Evolutionary conservation across 2,797 vertebrate genomes (phyloP).

Genomic region (Paedocypris micromegethes): DNA sequence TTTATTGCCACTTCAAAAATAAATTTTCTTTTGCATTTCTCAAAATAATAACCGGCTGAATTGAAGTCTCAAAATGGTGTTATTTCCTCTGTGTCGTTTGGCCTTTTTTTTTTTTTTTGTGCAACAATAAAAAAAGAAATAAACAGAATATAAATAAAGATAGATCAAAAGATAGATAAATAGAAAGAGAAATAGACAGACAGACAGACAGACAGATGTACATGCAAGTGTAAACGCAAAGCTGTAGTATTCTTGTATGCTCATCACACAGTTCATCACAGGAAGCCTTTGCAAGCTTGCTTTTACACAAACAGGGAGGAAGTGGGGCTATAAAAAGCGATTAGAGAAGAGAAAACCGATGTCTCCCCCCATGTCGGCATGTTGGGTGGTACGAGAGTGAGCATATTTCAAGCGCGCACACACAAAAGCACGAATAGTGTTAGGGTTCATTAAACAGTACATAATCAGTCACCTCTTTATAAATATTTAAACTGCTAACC

Average conservation of each 20-base stretch:
- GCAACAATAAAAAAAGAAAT: no score
- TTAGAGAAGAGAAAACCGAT: constrained; percentile 32
- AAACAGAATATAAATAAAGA: no score
- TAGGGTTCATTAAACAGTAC: constrained; percentile 26
- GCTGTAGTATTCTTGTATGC: no score
- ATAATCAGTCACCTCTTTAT: constrained; percentile 19
- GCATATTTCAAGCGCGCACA: constrained; percentile 1
- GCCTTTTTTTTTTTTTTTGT: no score
- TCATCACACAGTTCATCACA: constrained; percentile 23
- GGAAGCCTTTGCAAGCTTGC: constrained; percentile 31
- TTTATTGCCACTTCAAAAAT: no score
- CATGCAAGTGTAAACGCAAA: no score
- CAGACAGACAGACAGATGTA: no score
- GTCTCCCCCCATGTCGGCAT: neutral
- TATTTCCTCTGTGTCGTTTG: no score
- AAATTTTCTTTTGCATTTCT: no score
- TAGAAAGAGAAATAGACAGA: neutral
- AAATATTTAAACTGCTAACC: constrained; percentile 26
- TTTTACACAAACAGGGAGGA: constrained; percentile 33
- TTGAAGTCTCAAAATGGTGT: no score
- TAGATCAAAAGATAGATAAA: no score
- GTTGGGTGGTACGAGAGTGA: neutral
- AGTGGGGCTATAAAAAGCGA: constrained; percentile 36
- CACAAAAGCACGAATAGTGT: constrained; percentile 1
- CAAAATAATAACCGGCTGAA: no score